Conservation (phyloP, 2,113 vertebrate genomes). For the Scortum barcoo region DNA sequence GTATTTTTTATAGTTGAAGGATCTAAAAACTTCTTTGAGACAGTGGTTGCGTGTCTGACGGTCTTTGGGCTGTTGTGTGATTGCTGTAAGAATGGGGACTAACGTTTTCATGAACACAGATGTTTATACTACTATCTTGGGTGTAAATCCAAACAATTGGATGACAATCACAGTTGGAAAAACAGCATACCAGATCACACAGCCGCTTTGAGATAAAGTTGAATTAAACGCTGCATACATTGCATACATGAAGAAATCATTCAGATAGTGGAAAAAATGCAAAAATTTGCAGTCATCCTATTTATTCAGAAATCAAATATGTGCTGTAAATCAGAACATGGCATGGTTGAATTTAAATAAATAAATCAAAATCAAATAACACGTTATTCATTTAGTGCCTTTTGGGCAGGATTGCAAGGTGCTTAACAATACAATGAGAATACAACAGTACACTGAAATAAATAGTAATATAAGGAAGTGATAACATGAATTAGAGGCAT, state of each 20-base stretch:
- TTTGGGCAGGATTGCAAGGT: too few relatives aligned
- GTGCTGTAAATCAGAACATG: background rate
- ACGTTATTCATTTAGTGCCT: too few relatives aligned
- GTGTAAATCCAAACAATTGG: constrained; percentile 13
- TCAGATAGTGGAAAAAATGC: background rate
- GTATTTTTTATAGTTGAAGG: constrained; percentile 2
- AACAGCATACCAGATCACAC: background rate
- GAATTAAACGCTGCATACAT: background rate
- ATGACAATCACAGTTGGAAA: background rate
- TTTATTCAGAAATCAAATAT: background rate
- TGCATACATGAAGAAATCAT: background rate
- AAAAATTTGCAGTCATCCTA: background rate
- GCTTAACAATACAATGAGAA: too few relatives aligned
- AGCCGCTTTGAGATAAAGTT: background rate
- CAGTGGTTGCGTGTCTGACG: background rate
- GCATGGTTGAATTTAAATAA: background rate
- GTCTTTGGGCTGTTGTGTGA: background rate
- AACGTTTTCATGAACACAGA: background rate
- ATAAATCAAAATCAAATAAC: too few relatives aligned
- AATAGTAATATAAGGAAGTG: too few relatives aligned
- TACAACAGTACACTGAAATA: too few relatives aligned
- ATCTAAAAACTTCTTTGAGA: constrained; percentile 1
- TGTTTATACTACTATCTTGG: background rate
- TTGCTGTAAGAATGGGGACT: background rate
- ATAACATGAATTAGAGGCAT: too few relatives aligned